Evolutionary conservation across 92 coral and sea anemone genomes (phyloP).

Genomic region (Palythoa grandiflora): DNA sequence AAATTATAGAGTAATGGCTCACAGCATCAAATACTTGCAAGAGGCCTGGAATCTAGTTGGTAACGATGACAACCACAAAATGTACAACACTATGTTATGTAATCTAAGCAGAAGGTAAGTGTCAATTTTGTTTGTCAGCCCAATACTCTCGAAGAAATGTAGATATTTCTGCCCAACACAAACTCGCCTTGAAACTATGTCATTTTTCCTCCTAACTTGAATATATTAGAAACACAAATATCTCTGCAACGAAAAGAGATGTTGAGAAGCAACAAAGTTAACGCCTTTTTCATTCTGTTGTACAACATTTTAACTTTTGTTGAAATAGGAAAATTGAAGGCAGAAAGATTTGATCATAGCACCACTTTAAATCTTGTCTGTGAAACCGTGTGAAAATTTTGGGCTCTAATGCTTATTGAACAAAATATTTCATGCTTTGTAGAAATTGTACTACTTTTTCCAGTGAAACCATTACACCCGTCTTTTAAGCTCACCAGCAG

Average conservation of each 20-base stretch:
- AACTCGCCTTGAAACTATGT: not conserved
- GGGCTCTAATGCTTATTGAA: conserved; percentile 1
- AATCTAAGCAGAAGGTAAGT: not conserved
- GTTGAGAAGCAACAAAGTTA: not conserved
- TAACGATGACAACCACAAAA: not conserved
- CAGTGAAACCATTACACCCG: conserved; percentile 10
- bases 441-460: conserved; percentile 2
- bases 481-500: conserved; percentile 6
- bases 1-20: not conserved
- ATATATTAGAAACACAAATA: conserved; percentile 1
- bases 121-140: not conserved
- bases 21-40: not conserved
- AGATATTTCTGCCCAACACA: conserved; percentile 11
- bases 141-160: not conserved
- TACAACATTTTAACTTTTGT: conserved; percentile 5
- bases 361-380: not conserved
- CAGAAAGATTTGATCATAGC: conserved; percentile 1
- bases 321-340: conserved; percentile 2
- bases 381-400: not conserved
- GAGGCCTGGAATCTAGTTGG: not conserved
- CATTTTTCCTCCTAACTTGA: not conserved
- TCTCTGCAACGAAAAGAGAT: conserved; percentile 1
- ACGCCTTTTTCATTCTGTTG: not conserved
- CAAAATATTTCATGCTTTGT: not conserved
- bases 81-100: not conserved